These are phyloP conservation scores for Psittacara wagleri DNA, from an alignment of 2,113 vertebrate genomes.

Conservation along the genomic window DNA sequence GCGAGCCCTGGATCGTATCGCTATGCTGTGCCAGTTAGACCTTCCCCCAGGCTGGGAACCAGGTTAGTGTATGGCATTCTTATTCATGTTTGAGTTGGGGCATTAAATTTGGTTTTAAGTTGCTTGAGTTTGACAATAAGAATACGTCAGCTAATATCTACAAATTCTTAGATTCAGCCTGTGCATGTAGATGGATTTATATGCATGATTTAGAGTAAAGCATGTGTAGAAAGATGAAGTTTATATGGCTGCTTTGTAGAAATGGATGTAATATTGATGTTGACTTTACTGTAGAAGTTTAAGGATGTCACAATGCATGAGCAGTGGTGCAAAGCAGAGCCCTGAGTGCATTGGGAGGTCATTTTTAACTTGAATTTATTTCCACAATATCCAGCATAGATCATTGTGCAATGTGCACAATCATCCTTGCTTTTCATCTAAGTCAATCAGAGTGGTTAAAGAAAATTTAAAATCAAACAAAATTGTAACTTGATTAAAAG, in stretches of 20 bases:
- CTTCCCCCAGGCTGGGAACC: not conserved
- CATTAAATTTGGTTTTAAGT: conserved; percentile 18
- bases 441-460: conserved; percentile 34
- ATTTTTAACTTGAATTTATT: conserved; percentile 68
- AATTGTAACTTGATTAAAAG: conserved; percentile 60
- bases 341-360: conserved; percentile 55
- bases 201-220: conserved; percentile 59
- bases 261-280: conserved; percentile 65
- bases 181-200: conserved; percentile 50
- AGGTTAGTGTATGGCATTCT: not conserved
- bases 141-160: conserved; percentile 25
- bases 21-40: not conserved
- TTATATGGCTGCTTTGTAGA: conserved; percentile 56
- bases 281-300: conserved; percentile 62
- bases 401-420: conserved; percentile 18
- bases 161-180: conserved; percentile 26
- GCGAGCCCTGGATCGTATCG: not conserved
- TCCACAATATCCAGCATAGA: conserved; percentile 40
- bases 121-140: conserved; percentile 1
- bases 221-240: conserved; percentile 55
- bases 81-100: not conserved
- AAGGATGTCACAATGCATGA: conserved; percentile 60
- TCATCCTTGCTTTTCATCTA: conserved; percentile 54
- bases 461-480: conserved; percentile 57
- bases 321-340: conserved; percentile 58